A percentile compares a stretch with the other conserved stretches of the same genome.
These are phyloP conservation scores for Atrina japonica DNA, from an alignment of 2,888 invertebrate genomes.

Conservation along the genomic window DNA sequence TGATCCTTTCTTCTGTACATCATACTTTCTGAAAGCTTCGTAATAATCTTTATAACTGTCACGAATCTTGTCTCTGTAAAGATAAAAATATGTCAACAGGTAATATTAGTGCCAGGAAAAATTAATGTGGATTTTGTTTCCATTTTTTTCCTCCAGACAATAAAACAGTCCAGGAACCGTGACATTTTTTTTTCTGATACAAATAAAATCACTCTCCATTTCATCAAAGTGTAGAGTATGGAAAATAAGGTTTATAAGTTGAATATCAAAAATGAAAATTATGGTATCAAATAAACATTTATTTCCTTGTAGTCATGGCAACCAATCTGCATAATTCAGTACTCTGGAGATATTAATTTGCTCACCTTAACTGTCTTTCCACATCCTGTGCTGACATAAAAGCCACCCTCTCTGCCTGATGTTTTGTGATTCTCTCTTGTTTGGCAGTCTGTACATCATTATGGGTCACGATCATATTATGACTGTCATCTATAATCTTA, in stretches of 20 bases:
- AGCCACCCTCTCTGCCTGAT: slow-evolving; percentile 70
- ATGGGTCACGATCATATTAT: slow-evolving; percentile 66
- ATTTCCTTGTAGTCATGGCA: no score
- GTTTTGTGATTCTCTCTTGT: slow-evolving; percentile 73
- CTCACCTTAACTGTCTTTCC: slow-evolving; percentile 72
- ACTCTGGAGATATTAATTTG: no score
- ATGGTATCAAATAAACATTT: no score
- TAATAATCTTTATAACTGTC: slow-evolving; percentile 74
- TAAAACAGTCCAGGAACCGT: neutral
- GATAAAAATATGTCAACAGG: no score
- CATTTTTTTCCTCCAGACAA: no score
- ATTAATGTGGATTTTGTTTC: no score
- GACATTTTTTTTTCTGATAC: neutral
- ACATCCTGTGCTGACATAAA: slow-evolving; percentile 71
- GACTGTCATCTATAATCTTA: slow-evolving; percentile 71
- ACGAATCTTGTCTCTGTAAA: slow-evolving; percentile 74
- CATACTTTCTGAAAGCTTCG: slow-evolving; percentile 76
- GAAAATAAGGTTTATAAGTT: no score
- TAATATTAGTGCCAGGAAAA: no score
- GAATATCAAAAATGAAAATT: no score
- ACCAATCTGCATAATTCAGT: no score
- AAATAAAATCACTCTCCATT: no score
- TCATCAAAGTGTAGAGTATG: no score
- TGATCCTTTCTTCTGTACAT: slow-evolving; percentile 72
- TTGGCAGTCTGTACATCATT: slow-evolving; percentile 67